Base-by-base conservation (phyloP, 2,888 invertebrate species). In the Exephanes ischioxanthus region DNA sequence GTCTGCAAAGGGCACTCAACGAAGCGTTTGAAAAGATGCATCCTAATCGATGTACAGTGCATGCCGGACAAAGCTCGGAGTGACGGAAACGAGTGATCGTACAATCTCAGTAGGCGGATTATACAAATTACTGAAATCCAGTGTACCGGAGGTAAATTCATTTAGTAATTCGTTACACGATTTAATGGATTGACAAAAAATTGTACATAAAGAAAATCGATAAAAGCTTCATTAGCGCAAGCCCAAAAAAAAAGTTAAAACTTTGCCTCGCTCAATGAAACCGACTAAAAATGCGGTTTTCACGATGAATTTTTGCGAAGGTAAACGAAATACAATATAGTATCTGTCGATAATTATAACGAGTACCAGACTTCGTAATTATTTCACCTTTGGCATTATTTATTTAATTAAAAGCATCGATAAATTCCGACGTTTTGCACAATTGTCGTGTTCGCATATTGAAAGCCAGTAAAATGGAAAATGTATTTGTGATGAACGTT, bases 11-110 rank as follows among this genome's bases (percentile, higher is more conserved):
- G 71, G 63, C 66, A 68, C 53, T 83, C 72, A 67, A 48, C 67
- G 76, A 16, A 79, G 79, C 78, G 53, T 83, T 79, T 79, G 37
- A 48, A 48, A 79, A 4, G n/a, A 73, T 58, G 61, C 53, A 70
- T 70, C 73, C 53, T 70, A 73, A 83, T 79, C 79, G 70, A 79
- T 53, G 45, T 55, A 73, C 58, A 45, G 48, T 72, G 26, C 16
- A 61, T 19, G 70, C 51, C 16, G 73, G 68, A 79, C 53, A 53
- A 37, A 14, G 48, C 33, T 26, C 51, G n/a, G 63, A 79, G 16
- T 16, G 61, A 68, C 26, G 19, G 45, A 7, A 16, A 45, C 77
- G 26, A 53, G 51, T 22, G 19, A 55, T 72, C 66, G 71, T 53
- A 80, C 66, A 66, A 80, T 53, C 66, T 53, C 22, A 14, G 51